Evolutionary conservation across 2,113 vertebrate genomes (phyloP).

Genomic region (Nannobrachium achirus): DNA sequence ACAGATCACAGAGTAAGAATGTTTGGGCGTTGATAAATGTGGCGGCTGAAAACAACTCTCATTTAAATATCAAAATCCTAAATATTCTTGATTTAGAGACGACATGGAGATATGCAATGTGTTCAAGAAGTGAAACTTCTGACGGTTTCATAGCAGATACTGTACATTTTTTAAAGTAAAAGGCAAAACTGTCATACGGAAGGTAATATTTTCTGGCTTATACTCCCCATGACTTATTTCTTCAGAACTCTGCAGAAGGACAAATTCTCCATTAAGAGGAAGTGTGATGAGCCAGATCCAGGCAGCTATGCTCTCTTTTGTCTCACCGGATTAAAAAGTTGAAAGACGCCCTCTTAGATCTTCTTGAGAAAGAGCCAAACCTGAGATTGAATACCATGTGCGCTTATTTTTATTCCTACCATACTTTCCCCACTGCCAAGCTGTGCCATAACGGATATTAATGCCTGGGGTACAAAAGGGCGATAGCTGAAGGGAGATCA

Average conservation of each 20-base stretch:
- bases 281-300: constrained; percentile 1
- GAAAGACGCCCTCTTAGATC: constrained; percentile 36
- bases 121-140: no score
- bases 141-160: no score
- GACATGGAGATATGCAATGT: no score
- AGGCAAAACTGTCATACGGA: neutral
- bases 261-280: neutral
- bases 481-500: constrained; percentile 19
- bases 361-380: constrained; percentile 18
- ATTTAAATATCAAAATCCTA: no score
- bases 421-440: constrained; percentile 25
- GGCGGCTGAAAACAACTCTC: no score
- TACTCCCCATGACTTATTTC: neutral
- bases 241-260: neutral
- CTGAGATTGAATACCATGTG: constrained; percentile 36
- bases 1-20: no score
- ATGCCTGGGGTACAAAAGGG: constrained; percentile 40
- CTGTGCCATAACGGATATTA: constrained; percentile 48
- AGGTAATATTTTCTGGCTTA: neutral
- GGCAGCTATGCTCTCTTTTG: constrained; percentile 10
- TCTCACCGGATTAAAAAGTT: constrained; percentile 26
- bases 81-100: no score
- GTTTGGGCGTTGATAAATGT: no score
- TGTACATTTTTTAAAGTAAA: neutral
- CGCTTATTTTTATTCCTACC: constrained; percentile 17